Evolutionary conservation across 2,797 vertebrate species (phyloP), one percentile per base, ranked within the genome.

Genomic region (Gila robusta): DNA sequence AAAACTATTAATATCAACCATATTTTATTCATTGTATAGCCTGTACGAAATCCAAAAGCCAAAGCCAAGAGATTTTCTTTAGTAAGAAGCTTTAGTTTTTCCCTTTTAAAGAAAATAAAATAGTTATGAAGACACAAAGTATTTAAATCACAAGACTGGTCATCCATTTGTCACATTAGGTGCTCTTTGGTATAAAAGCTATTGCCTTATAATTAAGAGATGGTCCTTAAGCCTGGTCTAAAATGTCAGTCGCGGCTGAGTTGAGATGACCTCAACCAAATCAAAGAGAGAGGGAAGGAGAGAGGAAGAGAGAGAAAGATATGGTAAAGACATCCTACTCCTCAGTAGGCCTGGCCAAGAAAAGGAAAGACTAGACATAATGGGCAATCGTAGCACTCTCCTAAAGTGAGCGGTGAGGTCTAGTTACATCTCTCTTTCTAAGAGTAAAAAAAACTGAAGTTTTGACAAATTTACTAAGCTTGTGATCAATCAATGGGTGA

Each of bases 151-250:
- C 91, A 79, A 93, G 90, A 87, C 88, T 87, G 86, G 78, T n/a
- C 69, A 91, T 88, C 82, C 35, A 85, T 37, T 80, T 82, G 90
- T 90, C 88, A 91, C 92, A 92, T 93, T 91, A 93, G 92, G 90
- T 93, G 89, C 84, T 91, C 86, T 89, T 91, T 87, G 91, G 91
- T 86, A 85, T 74, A 52, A 87, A 89, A 89, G 80, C 90, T 89
- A 92, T 94, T 93, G 94, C 93, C 89, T 94, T 95, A 95, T 95
- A 95, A 96, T 96, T 95, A 96, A 95, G 94, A 94, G 93, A 95
- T 94, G 92, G 91, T 93, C 87, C 89, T 89, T 95, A 86, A 47
- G 90, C 91, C 88, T 85, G 90, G 93, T 93, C 92, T 95, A 94
- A 93, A 91, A 91, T 95, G 93, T 95, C 94, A 92, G 87, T 92